Evolutionary conservation across 2,888 invertebrate genomes (phyloP).

Genomic region (Agrochola litura): DNA sequence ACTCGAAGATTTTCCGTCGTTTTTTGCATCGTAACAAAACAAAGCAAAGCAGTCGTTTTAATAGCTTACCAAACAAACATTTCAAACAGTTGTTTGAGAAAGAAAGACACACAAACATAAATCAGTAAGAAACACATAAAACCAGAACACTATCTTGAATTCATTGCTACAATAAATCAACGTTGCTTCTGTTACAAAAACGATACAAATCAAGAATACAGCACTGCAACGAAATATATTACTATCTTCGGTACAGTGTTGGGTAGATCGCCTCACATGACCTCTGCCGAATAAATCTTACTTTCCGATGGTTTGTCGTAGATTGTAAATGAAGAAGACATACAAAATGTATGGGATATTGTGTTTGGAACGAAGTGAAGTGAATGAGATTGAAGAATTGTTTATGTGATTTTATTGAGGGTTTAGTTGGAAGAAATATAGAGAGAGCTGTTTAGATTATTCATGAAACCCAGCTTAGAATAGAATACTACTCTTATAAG

Average conservation of each 20-base stretch:
- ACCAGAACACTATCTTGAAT: conserved; percentile 33
- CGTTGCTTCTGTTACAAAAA: conserved; percentile 32
- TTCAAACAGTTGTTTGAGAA: conserved; percentile 11
- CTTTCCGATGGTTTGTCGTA: conserved; percentile 19
- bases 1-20: not conserved
- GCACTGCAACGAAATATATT: conserved; percentile 40
- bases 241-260: conserved; percentile 29
- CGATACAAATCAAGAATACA: conserved; percentile 50
- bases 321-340: conserved; percentile 19
- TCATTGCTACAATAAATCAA: conserved; percentile 51
- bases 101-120: conserved; percentile 28
- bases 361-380: not conserved
- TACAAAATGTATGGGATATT: conserved; percentile 19
- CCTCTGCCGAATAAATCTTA: conserved; percentile 50
- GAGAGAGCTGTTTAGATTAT: not conserved
- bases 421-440: not conserved
- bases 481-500: too few relatives aligned
- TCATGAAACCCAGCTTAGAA: not conserved
- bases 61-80: conserved; percentile 13
- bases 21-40: too few relatives aligned
- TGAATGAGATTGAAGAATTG: not conserved
- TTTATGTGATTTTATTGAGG: not conserved
- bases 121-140: conserved; percentile 20
- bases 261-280: conserved; percentile 17
- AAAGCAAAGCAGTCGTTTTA: conserved; percentile 5